Percentiles rank a stretch among this genome's conserved stretches.
Evolutionary conservation across 1,140 invertebrate species (phyloP).

Genomic region (Bombus turneri): DNA sequence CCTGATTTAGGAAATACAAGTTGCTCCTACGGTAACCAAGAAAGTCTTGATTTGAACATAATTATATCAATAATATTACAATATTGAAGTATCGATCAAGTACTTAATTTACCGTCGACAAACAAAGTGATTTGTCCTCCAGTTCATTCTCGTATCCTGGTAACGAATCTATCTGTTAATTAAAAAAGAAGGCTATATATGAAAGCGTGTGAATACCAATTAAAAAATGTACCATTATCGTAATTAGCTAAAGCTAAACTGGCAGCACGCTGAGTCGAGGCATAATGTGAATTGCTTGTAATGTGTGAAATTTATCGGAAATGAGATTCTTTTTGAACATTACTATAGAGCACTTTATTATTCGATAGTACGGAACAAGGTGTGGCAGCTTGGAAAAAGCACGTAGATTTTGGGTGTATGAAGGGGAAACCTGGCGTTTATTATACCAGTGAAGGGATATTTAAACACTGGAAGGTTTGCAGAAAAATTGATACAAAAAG

Average conservation of each 20-base stretch:
- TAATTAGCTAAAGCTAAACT: not conserved
- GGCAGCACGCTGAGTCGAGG: not conserved
- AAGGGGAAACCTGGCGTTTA: too few species aligned
- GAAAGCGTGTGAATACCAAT: not conserved
- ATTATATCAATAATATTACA: not conserved
- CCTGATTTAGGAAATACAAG: conserved; percentile 81
- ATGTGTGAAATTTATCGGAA: not conserved
- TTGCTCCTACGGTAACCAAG: conserved; percentile 68
- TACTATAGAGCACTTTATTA: not conserved
- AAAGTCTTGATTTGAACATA: not conserved
- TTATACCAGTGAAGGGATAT: too few species aligned
- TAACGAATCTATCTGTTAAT: not conserved
- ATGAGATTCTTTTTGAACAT: not conserved
- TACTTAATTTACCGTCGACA: not conserved
- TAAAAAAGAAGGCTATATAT: not conserved
- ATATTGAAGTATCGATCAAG: not conserved
- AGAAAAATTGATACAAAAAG: too few species aligned
- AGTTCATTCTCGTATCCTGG: not conserved
- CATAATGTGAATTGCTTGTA: not conserved
- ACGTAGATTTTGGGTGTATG: too few species aligned
- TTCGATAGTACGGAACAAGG: not conserved
- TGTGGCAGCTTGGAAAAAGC: too few species aligned
- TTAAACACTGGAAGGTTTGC: too few species aligned
- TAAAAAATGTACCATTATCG: not conserved
- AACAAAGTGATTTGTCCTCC: conserved; percentile 21